Evolutionary conservation across 1,140 invertebrate species (phyloP).

Genomic region (Drosophila navojoa): DNA sequence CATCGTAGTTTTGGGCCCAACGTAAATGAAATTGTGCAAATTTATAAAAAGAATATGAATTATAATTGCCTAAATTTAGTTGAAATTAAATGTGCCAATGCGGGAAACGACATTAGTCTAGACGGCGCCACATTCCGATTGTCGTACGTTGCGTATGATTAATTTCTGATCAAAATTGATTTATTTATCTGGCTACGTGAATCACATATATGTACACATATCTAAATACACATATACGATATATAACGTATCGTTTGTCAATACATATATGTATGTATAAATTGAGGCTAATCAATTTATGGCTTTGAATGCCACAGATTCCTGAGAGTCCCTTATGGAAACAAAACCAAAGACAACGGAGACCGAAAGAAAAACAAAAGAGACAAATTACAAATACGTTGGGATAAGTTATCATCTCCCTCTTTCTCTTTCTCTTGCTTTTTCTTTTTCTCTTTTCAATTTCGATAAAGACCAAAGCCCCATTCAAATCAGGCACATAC

Average conservation of each 20-base stretch:
- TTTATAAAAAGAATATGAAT: neutral
- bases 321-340: conserved; percentile 35
- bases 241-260: conserved; percentile 35
- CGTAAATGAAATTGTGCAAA: conserved; percentile 36
- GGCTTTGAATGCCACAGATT: conserved; percentile 57
- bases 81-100: conserved; percentile 30
- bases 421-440: too few species aligned
- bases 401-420: neutral
- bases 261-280: conserved; percentile 46
- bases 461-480: conserved; percentile 51
- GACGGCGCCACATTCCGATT: conserved; percentile 4
- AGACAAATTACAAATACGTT: conserved; percentile 33
- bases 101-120: conserved; percentile 18
- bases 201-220: neutral
- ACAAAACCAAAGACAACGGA: neutral
- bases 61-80: conserved; percentile 1
- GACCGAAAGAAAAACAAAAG: conserved; percentile 7
- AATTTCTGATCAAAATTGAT: conserved; percentile 44
- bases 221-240: neutral
- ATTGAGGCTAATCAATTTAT: conserved; percentile 74
- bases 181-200: conserved; percentile 54
- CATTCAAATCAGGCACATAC: conserved; percentile 37
- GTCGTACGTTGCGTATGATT: conserved; percentile 52
- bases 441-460: conserved; percentile 45
- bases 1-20: conserved; percentile 19